A percentile compares a stretch with the other conserved stretches of the same genome.
Evolutionary conservation across 2,797 vertebrate species (phyloP).

Genomic region (Darevskia nairensis): DNA sequence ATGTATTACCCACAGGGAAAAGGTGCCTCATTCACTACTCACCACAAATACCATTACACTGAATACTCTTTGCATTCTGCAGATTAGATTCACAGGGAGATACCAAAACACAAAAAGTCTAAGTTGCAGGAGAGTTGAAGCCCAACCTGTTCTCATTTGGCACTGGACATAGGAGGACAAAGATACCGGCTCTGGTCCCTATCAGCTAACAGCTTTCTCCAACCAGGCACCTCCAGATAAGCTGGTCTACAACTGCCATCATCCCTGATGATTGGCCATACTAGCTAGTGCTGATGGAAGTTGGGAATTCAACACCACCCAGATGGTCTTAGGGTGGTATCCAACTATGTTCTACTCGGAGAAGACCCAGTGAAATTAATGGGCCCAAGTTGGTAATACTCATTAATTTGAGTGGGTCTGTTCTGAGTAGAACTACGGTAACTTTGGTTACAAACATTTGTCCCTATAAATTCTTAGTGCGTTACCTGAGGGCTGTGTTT

Average conservation of each 20-base stretch:
- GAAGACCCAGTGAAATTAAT: too few relatives aligned
- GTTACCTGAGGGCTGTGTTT: neutral
- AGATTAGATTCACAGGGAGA: conserved; percentile 35
- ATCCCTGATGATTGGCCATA: neutral
- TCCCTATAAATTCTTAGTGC: neutral
- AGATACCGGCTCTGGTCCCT: conserved; percentile 66
- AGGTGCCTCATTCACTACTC: neutral
- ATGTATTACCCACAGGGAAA: neutral
- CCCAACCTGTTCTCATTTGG: neutral
- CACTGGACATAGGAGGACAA: neutral
- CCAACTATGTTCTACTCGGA: neutral
- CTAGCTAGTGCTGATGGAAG: too few relatives aligned
- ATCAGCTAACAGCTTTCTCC: neutral
- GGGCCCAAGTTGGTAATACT: too few relatives aligned
- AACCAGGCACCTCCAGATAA: neutral
- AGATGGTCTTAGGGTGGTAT: too few relatives aligned
- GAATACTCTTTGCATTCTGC: conserved; percentile 20
- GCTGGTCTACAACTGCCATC: too few relatives aligned
- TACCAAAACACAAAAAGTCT: neutral
- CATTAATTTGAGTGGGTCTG: too few relatives aligned
- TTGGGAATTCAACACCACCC: too few relatives aligned
- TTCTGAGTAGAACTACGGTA: too few relatives aligned
- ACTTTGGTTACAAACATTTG: conserved; percentile 3
- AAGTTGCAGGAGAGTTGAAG: conserved; percentile 19
- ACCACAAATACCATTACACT: conserved; percentile 33